phyloP scores from a whole-genome alignment of 2,113 vertebrate genomes.

The Sinocyclocheilus anophthalmus region DNA sequence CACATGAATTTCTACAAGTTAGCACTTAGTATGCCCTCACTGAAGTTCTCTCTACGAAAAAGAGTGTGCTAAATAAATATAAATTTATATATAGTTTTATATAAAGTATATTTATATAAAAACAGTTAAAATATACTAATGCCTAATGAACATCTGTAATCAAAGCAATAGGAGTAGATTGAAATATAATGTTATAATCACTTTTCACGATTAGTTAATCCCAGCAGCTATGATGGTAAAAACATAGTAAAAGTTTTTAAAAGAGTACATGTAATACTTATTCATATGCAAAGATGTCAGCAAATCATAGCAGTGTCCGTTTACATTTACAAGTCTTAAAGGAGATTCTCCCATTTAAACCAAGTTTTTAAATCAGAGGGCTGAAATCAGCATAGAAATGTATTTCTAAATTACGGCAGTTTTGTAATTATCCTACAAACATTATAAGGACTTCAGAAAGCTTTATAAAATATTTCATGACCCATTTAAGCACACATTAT shows the following conservation, averaged over 20 bases:
- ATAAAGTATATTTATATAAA: neutral
- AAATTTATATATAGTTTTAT: neutral
- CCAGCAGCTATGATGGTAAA: too few species aligned
- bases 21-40: neutral
- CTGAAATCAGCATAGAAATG: neutral
- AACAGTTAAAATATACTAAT: too few species aligned
- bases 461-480: constrained; percentile 2
- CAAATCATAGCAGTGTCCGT: too few species aligned
- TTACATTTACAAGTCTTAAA: too few species aligned
- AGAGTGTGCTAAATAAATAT: neutral
- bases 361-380: neutral
- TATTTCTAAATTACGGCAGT: neutral
- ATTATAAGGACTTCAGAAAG: constrained; percentile 1
- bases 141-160: too few species aligned
- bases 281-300: too few species aligned
- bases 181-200: too few species aligned
- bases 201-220: too few species aligned
- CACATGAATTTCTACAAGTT: neutral
- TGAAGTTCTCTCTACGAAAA: neutral
- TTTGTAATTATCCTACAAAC: constrained; percentile 7
- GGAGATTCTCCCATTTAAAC: too few species aligned
- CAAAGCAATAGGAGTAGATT: too few species aligned
- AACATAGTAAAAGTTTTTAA: too few species aligned
- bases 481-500: constrained; percentile 10
- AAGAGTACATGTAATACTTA: too few species aligned